Conservation (phyloP, 2,113 vertebrate species). For the Phainopepla nitens region DNA sequence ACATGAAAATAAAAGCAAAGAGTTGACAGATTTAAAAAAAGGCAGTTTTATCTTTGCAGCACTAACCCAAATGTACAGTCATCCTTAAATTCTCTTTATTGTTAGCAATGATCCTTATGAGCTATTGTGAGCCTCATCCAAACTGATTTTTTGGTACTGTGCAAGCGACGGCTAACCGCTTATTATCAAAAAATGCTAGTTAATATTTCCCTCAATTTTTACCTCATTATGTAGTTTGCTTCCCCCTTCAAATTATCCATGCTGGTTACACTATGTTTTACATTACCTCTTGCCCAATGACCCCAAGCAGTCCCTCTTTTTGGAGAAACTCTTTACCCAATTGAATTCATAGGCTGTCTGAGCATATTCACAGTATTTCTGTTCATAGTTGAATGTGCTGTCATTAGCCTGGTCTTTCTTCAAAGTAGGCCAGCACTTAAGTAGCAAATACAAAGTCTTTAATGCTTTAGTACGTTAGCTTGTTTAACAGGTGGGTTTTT, state of each 20-base stretch:
- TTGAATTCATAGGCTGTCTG: neutral
- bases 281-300: neutral
- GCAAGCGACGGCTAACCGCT: neutral
- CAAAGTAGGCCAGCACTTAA: neutral
- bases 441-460: neutral
- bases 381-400: neutral
- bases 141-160: neutral
- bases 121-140: neutral
- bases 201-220: neutral
- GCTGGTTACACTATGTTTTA: neutral
- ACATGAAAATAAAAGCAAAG: neutral
- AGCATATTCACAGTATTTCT: neutral
- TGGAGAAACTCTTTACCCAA: neutral
- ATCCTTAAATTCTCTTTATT: neutral
- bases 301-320: neutral
- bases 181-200: neutral
- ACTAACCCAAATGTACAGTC: neutral
- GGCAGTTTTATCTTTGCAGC: neutral
- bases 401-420: neutral
- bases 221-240: neutral
- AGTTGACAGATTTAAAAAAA: neutral
- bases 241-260: neutral
- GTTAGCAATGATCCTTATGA: neutral
- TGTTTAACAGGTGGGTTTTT: neutral
- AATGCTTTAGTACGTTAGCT: neutral